Base-by-base conservation (phyloP, 2,888 invertebrate species). In the Beris chalybata region DNA sequence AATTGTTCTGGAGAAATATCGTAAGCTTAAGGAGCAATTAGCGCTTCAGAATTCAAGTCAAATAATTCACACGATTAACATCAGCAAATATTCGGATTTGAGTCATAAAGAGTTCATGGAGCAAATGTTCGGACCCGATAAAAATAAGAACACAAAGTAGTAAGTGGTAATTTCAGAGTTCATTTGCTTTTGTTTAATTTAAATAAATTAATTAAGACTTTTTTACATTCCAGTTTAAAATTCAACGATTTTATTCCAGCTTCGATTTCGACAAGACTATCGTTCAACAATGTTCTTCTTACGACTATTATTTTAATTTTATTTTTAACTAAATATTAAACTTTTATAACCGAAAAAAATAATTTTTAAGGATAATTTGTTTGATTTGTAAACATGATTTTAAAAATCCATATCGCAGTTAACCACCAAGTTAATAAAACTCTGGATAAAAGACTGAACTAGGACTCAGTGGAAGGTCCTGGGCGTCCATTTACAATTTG, bases 31-130 rank as follows among this genome's bases (percentile, higher is more conserved):
- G 15, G 61, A 61, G 6, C 50, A 61, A 61, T 38, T 61, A 29
- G 61, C 50, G 22, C 52, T 61, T 31, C 61, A 43, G 22, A 61
- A 61, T 7, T 50, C 50, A 38, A 52, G 38, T 15, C 38, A 50
- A 12, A 61, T 61, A 15, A 50, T 52, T 11, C 52, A 61, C 38
- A 61, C 61, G 15, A 61, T 61, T 22, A 61, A 29, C 50, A 61
- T 61, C 4, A 61, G 61, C 13, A 61, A 61, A 61, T 61, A 61
- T 61, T 61, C 61, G 12, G 61, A 61, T 52, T 32, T 61, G 38
- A 61, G 52, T 9, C 50, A 61, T 38, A 61, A 61, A 50, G 61
- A 61, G 7, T 61, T 61, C 50, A 52, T 61, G 61, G 61, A 61
- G 13, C 50, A 61, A 50, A 61, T 61, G 61, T 61, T 61, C 38